These are phyloP conservation scores for Cryptotis parvus DNA, from an alignment of 2,113 vertebrate genomes.

Conservation along the genomic window DNA sequence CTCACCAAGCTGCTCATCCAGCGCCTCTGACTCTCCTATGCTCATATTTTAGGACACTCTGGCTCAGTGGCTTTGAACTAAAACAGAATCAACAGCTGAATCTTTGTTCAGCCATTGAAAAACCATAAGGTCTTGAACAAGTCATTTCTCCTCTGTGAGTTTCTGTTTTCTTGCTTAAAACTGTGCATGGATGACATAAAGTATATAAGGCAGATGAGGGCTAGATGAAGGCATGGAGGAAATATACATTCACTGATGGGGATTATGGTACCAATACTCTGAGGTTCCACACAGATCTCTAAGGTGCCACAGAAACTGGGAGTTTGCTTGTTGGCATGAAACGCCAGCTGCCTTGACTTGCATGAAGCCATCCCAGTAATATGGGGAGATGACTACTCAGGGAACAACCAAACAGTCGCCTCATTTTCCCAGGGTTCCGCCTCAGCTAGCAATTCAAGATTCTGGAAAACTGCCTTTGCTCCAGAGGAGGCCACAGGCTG, in stretches of 20 bases:
- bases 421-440: slow-evolving; percentile 69
- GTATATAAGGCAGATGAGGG: neutral
- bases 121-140: neutral
- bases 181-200: neutral
- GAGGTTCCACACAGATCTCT: neutral
- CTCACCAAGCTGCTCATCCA: neutral
- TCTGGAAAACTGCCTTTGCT: slow-evolving; percentile 65
- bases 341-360: slow-evolving; percentile 54
- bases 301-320: neutral
- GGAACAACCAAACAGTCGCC: slow-evolving; percentile 28
- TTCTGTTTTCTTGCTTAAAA: slow-evolving; percentile 22
- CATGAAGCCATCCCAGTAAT: slow-evolving; percentile 30
- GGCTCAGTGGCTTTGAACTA: neutral
- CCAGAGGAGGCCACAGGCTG: neutral
- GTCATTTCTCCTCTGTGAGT: neutral
- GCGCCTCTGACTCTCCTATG: neutral
- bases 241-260: too few species aligned
- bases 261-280: neutral
- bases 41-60: neutral
- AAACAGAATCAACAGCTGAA: slow-evolving; percentile 4
- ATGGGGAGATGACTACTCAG: slow-evolving; percentile 54
- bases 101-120: neutral
- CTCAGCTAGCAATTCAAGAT: slow-evolving; percentile 73
- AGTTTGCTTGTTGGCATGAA: slow-evolving; percentile 13
- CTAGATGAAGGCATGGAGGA: neutral